Conservation (phyloP, 2,888 invertebrate species). For the Flabesymbios commensalis region DNA sequence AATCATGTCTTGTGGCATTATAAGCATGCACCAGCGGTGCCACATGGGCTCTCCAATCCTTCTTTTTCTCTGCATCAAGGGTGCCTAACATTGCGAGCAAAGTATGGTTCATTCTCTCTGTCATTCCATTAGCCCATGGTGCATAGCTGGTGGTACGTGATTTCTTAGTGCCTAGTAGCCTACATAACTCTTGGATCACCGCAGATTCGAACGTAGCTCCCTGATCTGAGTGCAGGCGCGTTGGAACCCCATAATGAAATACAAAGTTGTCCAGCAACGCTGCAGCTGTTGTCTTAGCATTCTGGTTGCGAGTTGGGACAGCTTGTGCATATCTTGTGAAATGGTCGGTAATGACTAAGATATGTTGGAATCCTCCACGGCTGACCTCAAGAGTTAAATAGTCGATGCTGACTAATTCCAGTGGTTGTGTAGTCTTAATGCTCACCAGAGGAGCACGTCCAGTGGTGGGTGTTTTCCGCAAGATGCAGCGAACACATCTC, state of each 20-base stretch:
- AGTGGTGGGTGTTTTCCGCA: not conserved
- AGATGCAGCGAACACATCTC: no score
- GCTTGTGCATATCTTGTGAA: conserved; percentile 1
- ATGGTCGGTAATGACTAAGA: not conserved
- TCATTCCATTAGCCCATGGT: not conserved
- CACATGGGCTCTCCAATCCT: conserved; percentile 7
- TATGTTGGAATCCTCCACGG: not conserved
- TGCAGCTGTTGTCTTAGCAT: not conserved
- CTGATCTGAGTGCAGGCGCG: not conserved
- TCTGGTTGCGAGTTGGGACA: not conserved
- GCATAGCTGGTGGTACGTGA: not conserved
- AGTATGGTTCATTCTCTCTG: not conserved
- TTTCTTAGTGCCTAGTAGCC: not conserved
- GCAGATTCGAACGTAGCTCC: not conserved
- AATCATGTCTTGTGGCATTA: conserved; percentile 8
- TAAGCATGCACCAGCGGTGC: conserved; percentile 5
- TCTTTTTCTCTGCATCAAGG: conserved; percentile 5
- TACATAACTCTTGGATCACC: not conserved
- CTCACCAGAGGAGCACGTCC: not conserved
- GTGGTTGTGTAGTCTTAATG: not conserved
- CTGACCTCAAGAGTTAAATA: conserved; percentile 37
- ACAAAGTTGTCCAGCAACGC: not conserved
- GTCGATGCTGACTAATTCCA: conserved; percentile 15
- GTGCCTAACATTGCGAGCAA: not conserved
- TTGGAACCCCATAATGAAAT: not conserved